Evolutionary conservation across 2,113 vertebrate genomes (phyloP).

Genomic region (Balaenoptera acutorostrata): DNA sequence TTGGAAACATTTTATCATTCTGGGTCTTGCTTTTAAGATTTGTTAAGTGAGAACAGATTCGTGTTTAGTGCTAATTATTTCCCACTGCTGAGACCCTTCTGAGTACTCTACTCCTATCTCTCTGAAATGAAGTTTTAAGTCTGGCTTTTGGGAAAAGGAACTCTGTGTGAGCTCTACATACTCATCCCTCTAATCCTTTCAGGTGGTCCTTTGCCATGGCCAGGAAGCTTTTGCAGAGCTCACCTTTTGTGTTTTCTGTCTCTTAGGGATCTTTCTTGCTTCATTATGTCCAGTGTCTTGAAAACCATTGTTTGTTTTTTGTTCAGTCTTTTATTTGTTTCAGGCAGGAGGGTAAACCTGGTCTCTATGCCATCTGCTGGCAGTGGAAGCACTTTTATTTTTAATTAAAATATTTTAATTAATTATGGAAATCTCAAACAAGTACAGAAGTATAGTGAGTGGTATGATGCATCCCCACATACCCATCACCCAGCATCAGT

Average conservation of each 20-base stretch:
- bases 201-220: neutral
- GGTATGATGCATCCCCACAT: neutral
- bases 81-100: neutral
- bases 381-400: neutral
- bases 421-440: neutral
- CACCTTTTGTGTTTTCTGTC: neutral
- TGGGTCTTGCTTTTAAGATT: neutral
- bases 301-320: constrained; percentile 16
- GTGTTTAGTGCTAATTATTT: neutral
- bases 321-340: neutral
- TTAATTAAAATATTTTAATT: neutral
- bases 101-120: neutral
- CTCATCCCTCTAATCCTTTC: neutral
- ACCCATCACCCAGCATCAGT: neutral
- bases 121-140: neutral
- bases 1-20: neutral
- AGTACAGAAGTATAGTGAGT: neutral
- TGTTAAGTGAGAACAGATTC: neutral
- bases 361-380: neutral
- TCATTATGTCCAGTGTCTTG: neutral
- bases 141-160: neutral
- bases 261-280: neutral
- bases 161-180: neutral
- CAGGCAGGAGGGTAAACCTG: neutral
- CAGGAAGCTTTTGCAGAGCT: neutral